phyloP scores from a whole-genome alignment of 2,888 invertebrate species.

The Colostygia pectinataria region DNA sequence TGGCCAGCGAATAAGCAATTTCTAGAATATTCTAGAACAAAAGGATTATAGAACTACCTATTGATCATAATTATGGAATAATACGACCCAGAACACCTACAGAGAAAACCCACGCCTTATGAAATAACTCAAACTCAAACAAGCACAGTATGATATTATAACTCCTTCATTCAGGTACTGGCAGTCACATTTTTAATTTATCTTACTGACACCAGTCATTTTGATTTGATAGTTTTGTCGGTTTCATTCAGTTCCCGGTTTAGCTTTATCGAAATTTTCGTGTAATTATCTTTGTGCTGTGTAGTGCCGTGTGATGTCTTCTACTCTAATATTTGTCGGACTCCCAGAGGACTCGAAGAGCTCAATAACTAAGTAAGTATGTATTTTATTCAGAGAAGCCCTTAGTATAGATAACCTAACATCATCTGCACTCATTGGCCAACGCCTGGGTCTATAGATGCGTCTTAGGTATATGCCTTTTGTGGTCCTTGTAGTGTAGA shows the following conservation, averaged over 20 bases:
- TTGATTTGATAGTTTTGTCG: slow-evolving; percentile 26
- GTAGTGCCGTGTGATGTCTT: slow-evolving; percentile 79
- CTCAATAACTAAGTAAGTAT: slow-evolving; percentile 82
- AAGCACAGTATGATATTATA: slow-evolving; percentile 59
- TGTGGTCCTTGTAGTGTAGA: too few species aligned
- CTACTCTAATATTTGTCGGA: slow-evolving; percentile 84
- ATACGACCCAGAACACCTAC: slow-evolving; percentile 57
- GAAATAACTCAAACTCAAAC: slow-evolving; percentile 55
- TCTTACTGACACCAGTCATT: slow-evolving; percentile 41
- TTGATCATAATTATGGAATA: slow-evolving; percentile 48
- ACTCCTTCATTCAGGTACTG: slow-evolving; percentile 58
- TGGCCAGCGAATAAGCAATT: too few species aligned
- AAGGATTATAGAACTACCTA: slow-evolving; percentile 44
- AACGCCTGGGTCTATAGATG: too few species aligned
- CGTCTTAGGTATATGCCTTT: too few species aligned
- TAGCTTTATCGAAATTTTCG: slow-evolving; percentile 31
- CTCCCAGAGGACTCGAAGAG: slow-evolving; percentile 83
- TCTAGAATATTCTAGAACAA: slow-evolving; percentile 33
- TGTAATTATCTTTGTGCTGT: slow-evolving; percentile 47
- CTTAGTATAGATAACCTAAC: too few species aligned
- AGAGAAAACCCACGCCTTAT: slow-evolving; percentile 65
- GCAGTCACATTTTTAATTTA: slow-evolving; percentile 14
- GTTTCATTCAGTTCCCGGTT: slow-evolving; percentile 29
- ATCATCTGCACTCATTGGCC: too few species aligned
- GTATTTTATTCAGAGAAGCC: not conserved